A percentile compares a stretch with the other conserved stretches of the same genome.
phyloP scores from a whole-genome alignment of 1,140 invertebrate genomes.

The Diachasmimorpha longicaudata region DNA sequence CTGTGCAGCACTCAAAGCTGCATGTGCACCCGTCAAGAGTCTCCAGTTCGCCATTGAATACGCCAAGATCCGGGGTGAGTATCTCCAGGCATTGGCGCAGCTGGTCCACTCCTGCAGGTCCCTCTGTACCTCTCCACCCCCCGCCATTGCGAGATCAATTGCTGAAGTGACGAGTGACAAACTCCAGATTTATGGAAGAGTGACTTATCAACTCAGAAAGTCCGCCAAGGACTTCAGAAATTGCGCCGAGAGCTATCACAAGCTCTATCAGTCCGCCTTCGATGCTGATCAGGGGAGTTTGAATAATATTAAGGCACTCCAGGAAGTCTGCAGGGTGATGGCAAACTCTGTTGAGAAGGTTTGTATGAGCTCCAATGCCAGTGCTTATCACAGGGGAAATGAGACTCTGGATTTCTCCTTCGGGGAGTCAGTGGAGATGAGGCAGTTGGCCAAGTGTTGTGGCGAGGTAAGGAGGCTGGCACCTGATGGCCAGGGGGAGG shows the following conservation, averaged over 20 bases:
- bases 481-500: conserved; percentile 51
- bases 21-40: conserved; percentile 70
- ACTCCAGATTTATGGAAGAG: conserved; percentile 80
- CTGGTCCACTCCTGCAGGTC: conserved; percentile 81
- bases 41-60: conserved; percentile 83
- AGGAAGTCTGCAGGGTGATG: conserved; percentile 78
- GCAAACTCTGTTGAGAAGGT: conserved; percentile 78
- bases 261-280: conserved; percentile 89
- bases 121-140: conserved; percentile 88
- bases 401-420: conserved; percentile 60
- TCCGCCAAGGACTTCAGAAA: conserved; percentile 76
- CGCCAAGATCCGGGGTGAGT: conserved; percentile 75
- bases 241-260: conserved; percentile 79
- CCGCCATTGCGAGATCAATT: conserved; percentile 85
- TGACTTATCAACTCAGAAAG: conserved; percentile 77
- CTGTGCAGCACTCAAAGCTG: conserved; percentile 75
- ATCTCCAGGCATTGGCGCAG: conserved; percentile 77
- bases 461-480: conserved; percentile 64
- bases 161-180: conserved; percentile 81
- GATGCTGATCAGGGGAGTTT: conserved; percentile 90
- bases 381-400: conserved; percentile 58
- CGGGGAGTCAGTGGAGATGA: conserved; percentile 62
- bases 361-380: conserved; percentile 59
- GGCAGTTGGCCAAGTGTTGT: conserved; percentile 62
- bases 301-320: conserved; percentile 76